phyloP scores from a whole-genome alignment of 2,888 invertebrate genomes.

The Eupithecia insigniata region DNA sequence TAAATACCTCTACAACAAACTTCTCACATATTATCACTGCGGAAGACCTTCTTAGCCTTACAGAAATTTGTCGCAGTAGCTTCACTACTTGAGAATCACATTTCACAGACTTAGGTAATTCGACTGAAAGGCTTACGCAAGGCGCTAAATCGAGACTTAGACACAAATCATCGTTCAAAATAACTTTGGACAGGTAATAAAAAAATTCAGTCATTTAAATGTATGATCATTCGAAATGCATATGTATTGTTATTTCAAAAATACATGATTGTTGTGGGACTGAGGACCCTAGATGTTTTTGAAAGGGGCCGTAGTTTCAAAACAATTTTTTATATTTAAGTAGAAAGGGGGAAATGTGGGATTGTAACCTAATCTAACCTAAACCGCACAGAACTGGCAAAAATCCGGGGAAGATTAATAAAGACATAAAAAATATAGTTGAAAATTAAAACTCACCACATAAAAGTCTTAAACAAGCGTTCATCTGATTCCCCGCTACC shows the following conservation, averaged over 20 bases:
- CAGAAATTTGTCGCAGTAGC: not conserved
- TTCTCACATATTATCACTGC: not conserved
- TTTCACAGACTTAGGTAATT: conserved; percentile 7
- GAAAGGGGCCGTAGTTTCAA: not conserved
- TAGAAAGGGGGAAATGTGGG: not conserved
- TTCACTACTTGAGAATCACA: not conserved
- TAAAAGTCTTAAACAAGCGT: too few relatives aligned
- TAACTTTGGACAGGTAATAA: not conserved
- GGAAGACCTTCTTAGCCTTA: not conserved
- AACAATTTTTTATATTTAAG: not conserved
- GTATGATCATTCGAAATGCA: too few relatives aligned
- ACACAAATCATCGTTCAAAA: not conserved
- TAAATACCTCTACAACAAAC: not conserved
- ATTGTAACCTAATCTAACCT: not conserved
- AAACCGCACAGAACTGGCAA: not conserved
- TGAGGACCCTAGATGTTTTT: not conserved
- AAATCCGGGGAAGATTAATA: not conserved
- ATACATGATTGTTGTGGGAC: not conserved
- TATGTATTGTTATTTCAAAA: too few relatives aligned
- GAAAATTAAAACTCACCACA: too few relatives aligned
- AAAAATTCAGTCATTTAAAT: not conserved
- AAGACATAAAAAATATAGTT: not conserved
- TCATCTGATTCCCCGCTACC: not conserved
- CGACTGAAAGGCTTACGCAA: not conserved
- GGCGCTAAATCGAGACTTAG: not conserved